A percentile compares a stretch with the other conserved stretches of the same genome.
Conservation (phyloP, 2,888 invertebrate genomes). For the Tinea semifulvella region DNA sequence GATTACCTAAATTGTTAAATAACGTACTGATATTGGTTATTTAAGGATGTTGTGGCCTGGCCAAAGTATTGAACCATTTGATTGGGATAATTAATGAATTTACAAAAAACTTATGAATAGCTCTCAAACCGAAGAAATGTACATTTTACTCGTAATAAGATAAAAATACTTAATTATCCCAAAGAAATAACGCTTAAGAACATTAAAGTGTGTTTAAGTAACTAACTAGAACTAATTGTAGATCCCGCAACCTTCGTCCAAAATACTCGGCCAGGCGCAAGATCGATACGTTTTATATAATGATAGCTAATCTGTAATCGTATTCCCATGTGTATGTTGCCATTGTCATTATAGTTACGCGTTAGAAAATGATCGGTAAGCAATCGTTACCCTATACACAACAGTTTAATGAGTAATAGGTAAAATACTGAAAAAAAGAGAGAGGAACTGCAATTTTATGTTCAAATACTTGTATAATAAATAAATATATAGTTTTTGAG, state of each 20-base stretch:
- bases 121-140: not conserved
- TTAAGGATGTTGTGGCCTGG: slow-evolving; percentile 52
- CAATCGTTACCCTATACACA: slow-evolving; percentile 22
- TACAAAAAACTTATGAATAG: not conserved
- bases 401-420: too few species aligned
- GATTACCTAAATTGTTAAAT: slow-evolving; percentile 56
- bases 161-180: not conserved
- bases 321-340: slow-evolving; percentile 32
- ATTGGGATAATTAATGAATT: slow-evolving; percentile 1
- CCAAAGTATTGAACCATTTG: slow-evolving; percentile 20
- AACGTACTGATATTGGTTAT: slow-evolving; percentile 37
- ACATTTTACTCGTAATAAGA: not conserved
- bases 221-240: not conserved
- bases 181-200: not conserved
- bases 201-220: too few species aligned
- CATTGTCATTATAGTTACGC: slow-evolving; percentile 38
- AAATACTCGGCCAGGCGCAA: not conserved
- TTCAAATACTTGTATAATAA: not conserved
- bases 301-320: slow-evolving; percentile 21
- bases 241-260: not conserved
- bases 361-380: slow-evolving; percentile 29
- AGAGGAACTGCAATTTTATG: not conserved
- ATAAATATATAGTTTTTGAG: too few species aligned
- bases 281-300: slow-evolving; percentile 6
- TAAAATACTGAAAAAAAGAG: too few species aligned